Base-by-base conservation (phyloP, 1,140 invertebrate species). In the Trinorchestia longiramus region DNA sequence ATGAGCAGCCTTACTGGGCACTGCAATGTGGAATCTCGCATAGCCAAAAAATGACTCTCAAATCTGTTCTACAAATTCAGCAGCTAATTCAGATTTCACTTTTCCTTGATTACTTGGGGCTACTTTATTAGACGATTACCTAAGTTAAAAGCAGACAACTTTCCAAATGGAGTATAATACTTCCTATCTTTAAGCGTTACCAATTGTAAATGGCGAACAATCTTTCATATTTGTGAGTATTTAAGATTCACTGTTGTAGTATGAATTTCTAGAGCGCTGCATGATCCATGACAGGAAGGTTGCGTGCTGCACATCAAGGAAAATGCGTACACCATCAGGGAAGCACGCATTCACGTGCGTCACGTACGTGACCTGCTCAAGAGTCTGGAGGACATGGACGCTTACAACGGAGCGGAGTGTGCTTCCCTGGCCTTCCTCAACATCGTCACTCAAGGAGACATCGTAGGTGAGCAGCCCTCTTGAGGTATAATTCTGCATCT, bases 311-410 rank as follows among this genome's bases (percentile, higher is more conserved):
- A 98, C 98, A 98, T 99, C 11, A 98, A 99, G 4, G 98, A 99
- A 98, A 99, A 99, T 97, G 99, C 99, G 0, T 99, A 99, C 97
- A 99, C 99, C 47, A 99, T 99, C 98, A 98, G 99, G 15, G 99
- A 99, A 97, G 99, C 99, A 0, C 98, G 99, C 91, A 99, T 99
- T 97, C 99, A 99, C 97, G 98, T 99, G 0, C 98, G 99, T 97
- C 99, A 99, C 97, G 98, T 99, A 0, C 98, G 99, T 42, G 99
- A 99, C 97, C 97, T 99, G 23, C 98, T 99, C 6, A 99, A 99
- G 97, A 99, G 99, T 53, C 98, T 99, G 43, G 99, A 99, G 97
- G 98, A 98, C 43, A 98, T 98, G 0, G 99, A 99, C 97, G 99
- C 99, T 0, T 99, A 99, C 97, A 99, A 99, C 97, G 99, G 99